Conservation (phyloP, 2,113 vertebrate genomes). For the Apistogramma diplotaenia region DNA sequence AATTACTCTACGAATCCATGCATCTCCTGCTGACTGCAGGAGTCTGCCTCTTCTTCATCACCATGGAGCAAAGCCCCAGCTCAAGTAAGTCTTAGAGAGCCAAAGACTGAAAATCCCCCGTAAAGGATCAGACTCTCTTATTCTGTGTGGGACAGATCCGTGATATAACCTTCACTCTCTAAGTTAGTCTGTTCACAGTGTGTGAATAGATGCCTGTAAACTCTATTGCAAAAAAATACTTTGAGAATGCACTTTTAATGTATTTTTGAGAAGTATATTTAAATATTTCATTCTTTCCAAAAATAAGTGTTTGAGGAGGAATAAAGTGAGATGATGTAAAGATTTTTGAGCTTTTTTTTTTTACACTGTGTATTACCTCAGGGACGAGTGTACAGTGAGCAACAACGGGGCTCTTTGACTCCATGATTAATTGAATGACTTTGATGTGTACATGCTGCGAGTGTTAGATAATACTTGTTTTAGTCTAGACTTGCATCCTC, state of each 20-base stretch:
- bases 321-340: conserved; percentile 4
- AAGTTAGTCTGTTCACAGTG: neutral
- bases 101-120: neutral
- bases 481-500: neutral
- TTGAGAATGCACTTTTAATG: neutral
- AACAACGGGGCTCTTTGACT: neutral
- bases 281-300: conserved; percentile 6
- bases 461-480: neutral
- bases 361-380: conserved; percentile 11
- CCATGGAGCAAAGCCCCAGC: conserved; percentile 81
- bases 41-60: conserved; percentile 85
- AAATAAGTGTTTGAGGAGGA: neutral
- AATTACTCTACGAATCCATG: conserved; percentile 93
- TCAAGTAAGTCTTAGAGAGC: conserved; percentile 28
- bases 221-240: neutral
- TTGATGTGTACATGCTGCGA: neutral
- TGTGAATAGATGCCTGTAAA: neutral
- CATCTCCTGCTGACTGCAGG: conserved; percentile 83
- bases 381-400: conserved; percentile 4
- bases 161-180: neutral
- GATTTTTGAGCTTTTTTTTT: neutral
- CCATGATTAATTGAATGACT: neutral
- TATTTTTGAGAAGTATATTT: conserved; percentile 20
- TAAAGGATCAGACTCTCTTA: neutral
- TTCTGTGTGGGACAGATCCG: neutral